phyloP scores from a whole-genome alignment of 2,888 invertebrate genomes.

The Agrilus biguttatus region DNA sequence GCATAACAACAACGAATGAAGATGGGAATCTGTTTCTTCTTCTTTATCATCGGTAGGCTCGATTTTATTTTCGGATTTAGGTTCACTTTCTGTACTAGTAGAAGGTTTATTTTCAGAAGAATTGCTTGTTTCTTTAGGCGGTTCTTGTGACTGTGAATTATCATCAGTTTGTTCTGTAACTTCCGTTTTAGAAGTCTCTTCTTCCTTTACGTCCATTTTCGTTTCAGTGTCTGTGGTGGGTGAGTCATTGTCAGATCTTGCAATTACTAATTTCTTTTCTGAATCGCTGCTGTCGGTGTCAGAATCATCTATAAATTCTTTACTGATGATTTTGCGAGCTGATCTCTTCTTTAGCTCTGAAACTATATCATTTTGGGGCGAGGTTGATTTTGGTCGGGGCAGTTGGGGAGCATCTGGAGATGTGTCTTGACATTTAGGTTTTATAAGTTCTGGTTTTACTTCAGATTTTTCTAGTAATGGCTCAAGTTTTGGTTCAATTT shows the following conservation, averaged over 20 bases:
- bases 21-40: slow-evolving; percentile 46
- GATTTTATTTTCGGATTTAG: slow-evolving; percentile 3
- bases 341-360: slow-evolving; percentile 19
- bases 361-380: slow-evolving; percentile 2
- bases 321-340: slow-evolving; percentile 26
- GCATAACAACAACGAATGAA: slow-evolving; percentile 61
- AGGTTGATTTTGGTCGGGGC: slow-evolving; percentile 1
- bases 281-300: slow-evolving; percentile 51
- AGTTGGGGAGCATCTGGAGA: slow-evolving; percentile 4
- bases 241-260: slow-evolving; percentile 28
- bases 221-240: slow-evolving; percentile 15
- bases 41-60: slow-evolving; percentile 15
- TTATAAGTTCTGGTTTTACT: slow-evolving; percentile 6
- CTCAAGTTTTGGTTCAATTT: slow-evolving; percentile 11
- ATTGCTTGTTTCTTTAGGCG: too few relatives aligned
- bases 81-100: slow-evolving; percentile 4
- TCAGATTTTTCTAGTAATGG: slow-evolving; percentile 1
- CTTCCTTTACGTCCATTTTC: slow-evolving; percentile 17
- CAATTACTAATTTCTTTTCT: slow-evolving; percentile 46
- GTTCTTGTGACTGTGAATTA: slow-evolving; percentile 1
- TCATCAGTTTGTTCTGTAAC: slow-evolving; percentile 3
- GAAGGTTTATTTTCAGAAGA: slow-evolving; percentile 5
- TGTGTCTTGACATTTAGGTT: slow-evolving; percentile 5
- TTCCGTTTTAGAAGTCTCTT: slow-evolving; percentile 1
- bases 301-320: slow-evolving; percentile 40